Conservation (phyloP, 2,888 invertebrate species). For the Phaedon cochleariae region DNA sequence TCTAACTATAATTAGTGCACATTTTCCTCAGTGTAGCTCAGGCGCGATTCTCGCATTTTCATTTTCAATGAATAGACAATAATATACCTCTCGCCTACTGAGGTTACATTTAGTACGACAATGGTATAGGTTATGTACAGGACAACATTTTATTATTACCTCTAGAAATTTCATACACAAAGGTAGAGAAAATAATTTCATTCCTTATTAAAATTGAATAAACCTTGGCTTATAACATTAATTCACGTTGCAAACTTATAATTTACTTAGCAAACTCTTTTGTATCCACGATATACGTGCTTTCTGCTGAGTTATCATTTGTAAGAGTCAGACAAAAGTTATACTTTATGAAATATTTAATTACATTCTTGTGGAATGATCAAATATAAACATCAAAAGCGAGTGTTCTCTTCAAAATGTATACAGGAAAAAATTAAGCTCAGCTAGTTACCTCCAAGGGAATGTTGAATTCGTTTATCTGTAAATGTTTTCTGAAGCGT, state of each 20-base stretch:
- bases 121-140: too few relatives aligned
- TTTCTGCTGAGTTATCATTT: slow-evolving; percentile 38
- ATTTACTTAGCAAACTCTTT: slow-evolving; percentile 43
- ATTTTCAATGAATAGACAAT: too few relatives aligned
- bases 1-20: too few relatives aligned
- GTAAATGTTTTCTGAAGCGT: slow-evolving; percentile 3
- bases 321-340: slow-evolving; percentile 39
- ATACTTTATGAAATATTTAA: slow-evolving; percentile 40
- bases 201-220: slow-evolving; percentile 33
- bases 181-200: too few relatives aligned
- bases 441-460: slow-evolving; percentile 24
- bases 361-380: slow-evolving; percentile 41
- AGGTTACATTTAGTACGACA: too few relatives aligned
- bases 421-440: slow-evolving; percentile 37
- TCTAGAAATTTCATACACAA: too few relatives aligned
- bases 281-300: slow-evolving; percentile 12
- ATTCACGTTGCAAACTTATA: slow-evolving; percentile 43
- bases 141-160: too few relatives aligned
- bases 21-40: too few relatives aligned
- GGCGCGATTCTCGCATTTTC: too few relatives aligned
- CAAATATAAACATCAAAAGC: slow-evolving; percentile 41
- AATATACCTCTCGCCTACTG: too few relatives aligned
- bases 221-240: slow-evolving; percentile 40
- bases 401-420: slow-evolving; percentile 33
- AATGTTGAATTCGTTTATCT: not conserved